Evolutionary conservation across 2,113 vertebrate species (phyloP), one percentile per base, ranked within the genome.

Genomic region (Phrynocephalus versicolor): DNA sequence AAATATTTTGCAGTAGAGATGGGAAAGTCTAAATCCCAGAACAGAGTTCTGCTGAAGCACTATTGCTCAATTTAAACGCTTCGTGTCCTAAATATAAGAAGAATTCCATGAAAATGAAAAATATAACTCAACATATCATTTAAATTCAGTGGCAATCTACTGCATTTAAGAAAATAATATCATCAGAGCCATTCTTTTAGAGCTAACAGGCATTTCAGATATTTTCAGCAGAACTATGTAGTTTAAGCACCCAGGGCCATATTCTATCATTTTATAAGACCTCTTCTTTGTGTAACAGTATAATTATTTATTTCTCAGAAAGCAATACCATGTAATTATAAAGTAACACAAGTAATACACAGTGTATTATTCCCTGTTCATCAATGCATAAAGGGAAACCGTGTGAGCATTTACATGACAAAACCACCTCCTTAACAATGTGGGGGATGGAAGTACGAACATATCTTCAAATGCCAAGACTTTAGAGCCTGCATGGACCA

Each of bases 131-230:
- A 74, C 91, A 85, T 23, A 79, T 85, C 74, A 79, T 84, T 85
- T 88, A 88, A 87, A 84, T 89, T 88, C 88, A 85, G 18, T 82
- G 71, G 2, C 75, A 91, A 87, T 62, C 27, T 73, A 70, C 87
- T 88, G 25, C 15, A 14, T 79, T 70, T 83, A 89, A 83, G 67
- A 55, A 57, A 15, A 89, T 91, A 93, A 86, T 58, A 85, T 2
- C 27, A 74, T 89, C n/a, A 79, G 60, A 75, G 37, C 65, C 41
- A 79, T 83, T 13, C 2, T 9, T 84, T 91, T 89, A 69, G 79
- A n/a, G 73, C 60, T 62, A 16, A 67, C 65, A 85, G 71, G 35
- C 13, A 65, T 58, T 39, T 58, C 60, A 79, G 33, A 41, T 55
- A 62, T 62, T 58, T 88, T 91, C 77, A 87, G 57, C 78, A 91